Percentiles rank a stretch among this genome's conserved stretches.
Evolutionary conservation across 2,888 invertebrate genomes (phyloP).

Genomic region (Ophion slaviceki): DNA sequence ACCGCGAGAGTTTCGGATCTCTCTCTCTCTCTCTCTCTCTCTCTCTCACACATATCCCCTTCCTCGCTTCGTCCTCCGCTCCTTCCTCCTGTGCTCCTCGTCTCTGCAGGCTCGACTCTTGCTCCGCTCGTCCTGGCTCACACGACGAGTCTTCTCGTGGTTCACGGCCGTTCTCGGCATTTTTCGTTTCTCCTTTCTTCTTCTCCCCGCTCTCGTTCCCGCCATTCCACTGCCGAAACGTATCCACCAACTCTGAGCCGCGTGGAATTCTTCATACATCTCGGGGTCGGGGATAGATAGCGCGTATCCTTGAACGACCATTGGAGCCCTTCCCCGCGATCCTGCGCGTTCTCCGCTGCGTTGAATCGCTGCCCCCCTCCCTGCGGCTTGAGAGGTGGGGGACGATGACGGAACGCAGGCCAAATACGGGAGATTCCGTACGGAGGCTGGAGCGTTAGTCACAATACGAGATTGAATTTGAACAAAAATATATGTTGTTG

Average conservation of each 20-base stretch:
- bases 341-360: background rate
- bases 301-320: background rate
- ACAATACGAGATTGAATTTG: no score
- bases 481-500: no score
- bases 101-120: background rate
- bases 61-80: background rate
- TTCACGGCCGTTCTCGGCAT: background rate
- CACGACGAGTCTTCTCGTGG: background rate
- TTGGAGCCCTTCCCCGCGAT: background rate
- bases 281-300: background rate
- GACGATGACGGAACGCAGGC: no score
- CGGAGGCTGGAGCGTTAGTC: no score
- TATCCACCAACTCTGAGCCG: background rate
- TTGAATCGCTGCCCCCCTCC: no score
- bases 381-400: no score
- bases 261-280: background rate
- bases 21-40: background rate
- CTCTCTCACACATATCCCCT: background rate
- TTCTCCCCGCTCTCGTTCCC: background rate
- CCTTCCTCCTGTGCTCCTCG: background rate
- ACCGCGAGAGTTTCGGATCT: slow-evolving; percentile 24
- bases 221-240: background rate
- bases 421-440: no score
- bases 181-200: background rate
- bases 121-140: background rate